These are phyloP conservation scores for Odontomachus brunneus DNA, from an alignment of 1,140 invertebrate species.

Conservation along the genomic window DNA sequence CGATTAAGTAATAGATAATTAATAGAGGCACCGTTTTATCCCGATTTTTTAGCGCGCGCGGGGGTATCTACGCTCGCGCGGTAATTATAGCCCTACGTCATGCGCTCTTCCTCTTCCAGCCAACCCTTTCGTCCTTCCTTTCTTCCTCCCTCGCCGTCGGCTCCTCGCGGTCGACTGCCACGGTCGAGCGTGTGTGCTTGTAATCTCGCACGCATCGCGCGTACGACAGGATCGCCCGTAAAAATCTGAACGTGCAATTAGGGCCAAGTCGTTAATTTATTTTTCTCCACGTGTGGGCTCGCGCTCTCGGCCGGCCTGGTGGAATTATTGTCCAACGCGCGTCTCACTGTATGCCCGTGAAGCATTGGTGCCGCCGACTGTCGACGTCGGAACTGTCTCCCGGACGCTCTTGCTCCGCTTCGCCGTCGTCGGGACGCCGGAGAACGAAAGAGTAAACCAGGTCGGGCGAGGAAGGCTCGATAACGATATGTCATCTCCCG, in stretches of 20 bases:
- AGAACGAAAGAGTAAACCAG: too few relatives aligned
- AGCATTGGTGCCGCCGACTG: too few relatives aligned
- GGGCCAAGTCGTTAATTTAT: conserved; percentile 75
- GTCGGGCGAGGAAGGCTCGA: too few relatives aligned
- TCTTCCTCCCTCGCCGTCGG: background rate
- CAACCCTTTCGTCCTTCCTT: too few relatives aligned
- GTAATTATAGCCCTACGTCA: conserved; percentile 66
- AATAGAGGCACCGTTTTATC: conserved; percentile 72
- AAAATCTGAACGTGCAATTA: conserved; percentile 75
- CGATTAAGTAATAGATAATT: conserved; percentile 76
- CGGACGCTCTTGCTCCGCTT: too few relatives aligned
- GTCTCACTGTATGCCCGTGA: too few relatives aligned
- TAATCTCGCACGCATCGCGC: conserved; percentile 62
- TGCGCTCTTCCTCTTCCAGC: background rate
- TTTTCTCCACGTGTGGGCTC: conserved; percentile 68
- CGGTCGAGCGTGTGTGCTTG: conserved; percentile 22
- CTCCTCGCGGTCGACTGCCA: too few relatives aligned
- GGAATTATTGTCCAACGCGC: conserved; percentile 36
- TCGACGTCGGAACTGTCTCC: too few relatives aligned
- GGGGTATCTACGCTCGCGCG: conserved; percentile 48
- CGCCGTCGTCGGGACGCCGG: too few relatives aligned
- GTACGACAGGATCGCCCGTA: conserved; percentile 69
- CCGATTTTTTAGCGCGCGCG: conserved; percentile 64
- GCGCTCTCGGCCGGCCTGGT: conserved; percentile 34
- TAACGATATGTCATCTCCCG: too few relatives aligned